phyloP scores from a whole-genome alignment of 35 echinoderm and acorn worm species.

The Eucidaris tribuloides region DNA sequence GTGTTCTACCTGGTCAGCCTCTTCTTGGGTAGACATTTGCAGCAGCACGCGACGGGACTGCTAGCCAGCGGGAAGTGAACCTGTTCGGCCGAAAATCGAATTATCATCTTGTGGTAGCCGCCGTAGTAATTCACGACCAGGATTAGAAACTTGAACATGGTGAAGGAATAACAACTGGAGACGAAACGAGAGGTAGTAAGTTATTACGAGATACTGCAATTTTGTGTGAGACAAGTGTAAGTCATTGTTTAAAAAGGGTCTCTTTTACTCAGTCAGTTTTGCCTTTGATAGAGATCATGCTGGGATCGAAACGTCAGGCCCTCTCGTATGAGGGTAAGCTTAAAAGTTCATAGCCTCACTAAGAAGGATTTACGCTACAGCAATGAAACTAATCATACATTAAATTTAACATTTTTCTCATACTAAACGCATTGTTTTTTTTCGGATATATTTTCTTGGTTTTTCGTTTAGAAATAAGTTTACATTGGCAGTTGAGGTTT shows the following conservation, averaged over 20 bases:
- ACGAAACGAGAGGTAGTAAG: not conserved
- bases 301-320: not conserved
- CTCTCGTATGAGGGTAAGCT: not conserved
- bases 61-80: not conserved
- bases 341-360: not conserved
- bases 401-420: too few relatives aligned
- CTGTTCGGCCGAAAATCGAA: not conserved
- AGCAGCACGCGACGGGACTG: constrained; percentile 2
- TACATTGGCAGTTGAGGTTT: too few relatives aligned
- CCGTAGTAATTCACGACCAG: constrained; percentile 28
- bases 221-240: not conserved
- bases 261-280: not conserved
- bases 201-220: not conserved
- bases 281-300: not conserved
- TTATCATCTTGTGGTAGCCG: constrained; percentile 15
- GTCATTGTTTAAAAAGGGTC: not conserved
- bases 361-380: not conserved
- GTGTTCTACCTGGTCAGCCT: constrained; percentile 6
- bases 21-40: not conserved
- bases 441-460: too few relatives aligned
- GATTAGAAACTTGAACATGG: constrained; percentile 34
- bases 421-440: too few relatives aligned
- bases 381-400: too few relatives aligned
- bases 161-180: not conserved
- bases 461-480: too few relatives aligned